phyloP scores from a whole-genome alignment of 2,113 vertebrate genomes.

The Amazona guildingii region DNA sequence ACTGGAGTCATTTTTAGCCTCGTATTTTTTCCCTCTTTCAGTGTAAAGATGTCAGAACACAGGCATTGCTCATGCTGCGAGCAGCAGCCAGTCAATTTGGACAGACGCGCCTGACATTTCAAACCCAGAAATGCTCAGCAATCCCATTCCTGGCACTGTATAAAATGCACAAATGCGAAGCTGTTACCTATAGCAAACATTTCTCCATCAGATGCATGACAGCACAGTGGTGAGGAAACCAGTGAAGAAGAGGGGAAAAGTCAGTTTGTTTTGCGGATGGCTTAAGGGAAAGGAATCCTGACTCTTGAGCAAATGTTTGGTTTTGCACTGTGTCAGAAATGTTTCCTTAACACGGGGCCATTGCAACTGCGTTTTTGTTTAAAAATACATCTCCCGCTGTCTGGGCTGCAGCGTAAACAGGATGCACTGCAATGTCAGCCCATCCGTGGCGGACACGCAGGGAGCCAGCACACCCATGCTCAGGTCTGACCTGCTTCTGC shows the following conservation, averaged over 20 bases:
- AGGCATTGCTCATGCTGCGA: background rate
- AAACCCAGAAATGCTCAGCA: background rate
- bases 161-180: background rate
- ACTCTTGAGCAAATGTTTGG: background rate
- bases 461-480: background rate
- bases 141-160: background rate
- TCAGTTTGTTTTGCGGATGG: background rate
- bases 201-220: background rate
- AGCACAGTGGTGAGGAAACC: background rate
- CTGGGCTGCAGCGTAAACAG: constrained; percentile 49
- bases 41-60: background rate
- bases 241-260: background rate
- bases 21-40: background rate
- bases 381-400: constrained; percentile 29
- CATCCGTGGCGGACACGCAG: background rate
- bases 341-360: background rate
- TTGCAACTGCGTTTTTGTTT: constrained; percentile 42
- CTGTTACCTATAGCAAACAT: constrained; percentile 12
- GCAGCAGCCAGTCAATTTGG: background rate
- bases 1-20: background rate
- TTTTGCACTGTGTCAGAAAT: background rate
- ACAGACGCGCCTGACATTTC: background rate
- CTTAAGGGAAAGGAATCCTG: constrained; percentile 4
- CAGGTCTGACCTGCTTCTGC: background rate
- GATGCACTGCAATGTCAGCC: constrained; percentile 44